Percentiles rank a stretch among this genome's conserved stretches.
Evolutionary conservation across 2,797 vertebrate genomes (phyloP).

Genomic region (Argyrosomus regius): DNA sequence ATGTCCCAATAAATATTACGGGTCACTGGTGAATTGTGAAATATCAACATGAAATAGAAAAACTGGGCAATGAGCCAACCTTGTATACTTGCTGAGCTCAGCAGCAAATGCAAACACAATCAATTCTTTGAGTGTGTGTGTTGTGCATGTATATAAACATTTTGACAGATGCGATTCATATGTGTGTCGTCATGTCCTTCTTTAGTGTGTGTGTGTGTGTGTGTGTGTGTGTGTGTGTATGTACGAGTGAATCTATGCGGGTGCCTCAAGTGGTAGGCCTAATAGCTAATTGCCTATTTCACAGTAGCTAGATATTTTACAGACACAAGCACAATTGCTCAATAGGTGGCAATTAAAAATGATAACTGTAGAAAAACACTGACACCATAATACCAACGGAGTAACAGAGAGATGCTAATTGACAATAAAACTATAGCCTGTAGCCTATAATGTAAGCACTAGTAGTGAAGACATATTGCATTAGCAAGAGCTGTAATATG

Average conservation of each 20-base stretch:
- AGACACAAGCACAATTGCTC: constrained; percentile 26
- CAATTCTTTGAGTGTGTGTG: neutral
- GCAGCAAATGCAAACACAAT: constrained; percentile 15
- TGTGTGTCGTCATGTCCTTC: neutral
- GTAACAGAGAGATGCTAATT: constrained; percentile 12
- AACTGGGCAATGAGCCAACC: constrained; percentile 8
- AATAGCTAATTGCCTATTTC: constrained; percentile 44
- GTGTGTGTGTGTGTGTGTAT: neutral
- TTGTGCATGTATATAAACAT: neutral
- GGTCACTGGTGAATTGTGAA: constrained; percentile 29
- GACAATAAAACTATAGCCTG: constrained; percentile 15
- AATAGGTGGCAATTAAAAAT: constrained; percentile 51
- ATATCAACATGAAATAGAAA: constrained; percentile 25
- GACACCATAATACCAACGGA: constrained; percentile 2
- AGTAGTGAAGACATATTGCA: neutral
- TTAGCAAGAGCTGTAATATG: neutral
- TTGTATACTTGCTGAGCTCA: constrained; percentile 27
- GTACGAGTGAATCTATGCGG: neutral
- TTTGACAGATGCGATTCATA: neutral
- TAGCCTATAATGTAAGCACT: neutral
- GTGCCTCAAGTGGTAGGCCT: constrained; percentile 14
- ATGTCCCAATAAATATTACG: neutral
- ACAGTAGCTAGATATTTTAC: constrained; percentile 16
- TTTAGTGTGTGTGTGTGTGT: neutral
- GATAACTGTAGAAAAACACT: constrained; percentile 30